Base-by-base conservation (phyloP, 2,888 invertebrate species). In the Cremastinae sp. region DNA sequence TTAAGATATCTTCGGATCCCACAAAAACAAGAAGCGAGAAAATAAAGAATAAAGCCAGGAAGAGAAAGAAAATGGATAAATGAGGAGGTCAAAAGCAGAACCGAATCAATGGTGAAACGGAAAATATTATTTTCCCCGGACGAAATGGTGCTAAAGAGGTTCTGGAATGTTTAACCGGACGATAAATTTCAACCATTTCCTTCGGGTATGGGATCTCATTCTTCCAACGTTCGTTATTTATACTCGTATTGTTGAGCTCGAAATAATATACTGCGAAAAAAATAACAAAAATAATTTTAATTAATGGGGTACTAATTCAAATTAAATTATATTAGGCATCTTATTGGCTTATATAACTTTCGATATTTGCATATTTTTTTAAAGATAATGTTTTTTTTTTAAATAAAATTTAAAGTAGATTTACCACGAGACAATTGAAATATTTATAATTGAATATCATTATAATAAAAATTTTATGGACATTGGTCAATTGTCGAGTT, bases 31-130 rank as follows among this genome's bases (percentile, higher is more conserved):
- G 18, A 43, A 18, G 34, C 18, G 12, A 3, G 12, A 18, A 4
- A 16, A 53, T 9, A 14, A 41, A 56, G 47, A 56, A 58, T 18
- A 12, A 18, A 38, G 41, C 34, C 10, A 12, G 56, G 36, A 28
- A 51, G 20, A 49, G 59, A 18, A 14, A 49, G 45, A 70, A 59
- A 59, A 65, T 49, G 34, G 34, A 51, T 14, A 38, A 36, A 62
- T 16, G 61, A 38, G 14, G 22, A 59, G 47, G 47, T 71, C 56
- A 36, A n/a, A 10, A 7, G 2, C 12, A 49, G 34, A 20, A 45
- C 36, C 7, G 59, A 70, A 61, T 71, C 71, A 70, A 71, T 75
- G 45, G 71, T 65, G 71, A 61, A 66, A 61, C 43, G 43, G 49
- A 56, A 49, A 54, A 45, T 54, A 66, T 43, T 59, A 75, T 71